Evolutionary conservation across 1,140 invertebrate genomes (phyloP).

Genomic region (Drosophila tsacasi): DNA sequence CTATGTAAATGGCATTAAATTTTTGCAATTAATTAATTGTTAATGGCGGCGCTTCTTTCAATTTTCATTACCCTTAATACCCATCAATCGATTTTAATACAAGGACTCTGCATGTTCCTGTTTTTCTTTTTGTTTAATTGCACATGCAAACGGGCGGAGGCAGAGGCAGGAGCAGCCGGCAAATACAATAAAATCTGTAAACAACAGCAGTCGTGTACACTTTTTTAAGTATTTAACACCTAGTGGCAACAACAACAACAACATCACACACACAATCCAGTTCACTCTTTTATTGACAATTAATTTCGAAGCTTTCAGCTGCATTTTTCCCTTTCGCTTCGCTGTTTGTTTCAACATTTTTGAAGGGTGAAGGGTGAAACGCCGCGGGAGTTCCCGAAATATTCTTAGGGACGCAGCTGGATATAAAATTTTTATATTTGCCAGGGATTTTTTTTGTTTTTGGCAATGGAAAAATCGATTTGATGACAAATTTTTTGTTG

Average conservation of each 20-base stretch:
- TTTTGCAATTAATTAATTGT: conserved; percentile 13
- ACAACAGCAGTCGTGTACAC: conserved; percentile 26
- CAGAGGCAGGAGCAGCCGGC: neutral
- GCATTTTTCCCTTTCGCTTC: conserved; percentile 12
- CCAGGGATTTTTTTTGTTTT: neutral
- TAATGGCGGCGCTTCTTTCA: neutral
- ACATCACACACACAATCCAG: neutral
- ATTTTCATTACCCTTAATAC: conserved; percentile 33
- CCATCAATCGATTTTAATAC: conserved; percentile 38
- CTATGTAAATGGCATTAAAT: neutral
- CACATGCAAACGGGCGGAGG: conserved; percentile 14
- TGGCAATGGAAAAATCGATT: conserved; percentile 21
- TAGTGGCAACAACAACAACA: conserved; percentile 4
- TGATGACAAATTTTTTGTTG: conserved; percentile 28
- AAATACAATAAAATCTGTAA: conserved; percentile 19
- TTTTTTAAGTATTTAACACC: conserved; percentile 42
- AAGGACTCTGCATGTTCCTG: conserved; percentile 24
- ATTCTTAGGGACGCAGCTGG: conserved; percentile 21
- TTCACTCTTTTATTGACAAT: conserved; percentile 34
- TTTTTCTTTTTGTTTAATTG: conserved; percentile 28
- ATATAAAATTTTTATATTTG: conserved; percentile 36
- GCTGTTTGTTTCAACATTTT: conserved; percentile 21
- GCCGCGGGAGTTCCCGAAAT: conserved; percentile 1
- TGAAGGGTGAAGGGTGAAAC: neutral
- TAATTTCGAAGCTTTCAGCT: conserved; percentile 42